Evolutionary conservation across 2,113 vertebrate species (phyloP).

Genomic region (Forbesichthys agassizii): DNA sequence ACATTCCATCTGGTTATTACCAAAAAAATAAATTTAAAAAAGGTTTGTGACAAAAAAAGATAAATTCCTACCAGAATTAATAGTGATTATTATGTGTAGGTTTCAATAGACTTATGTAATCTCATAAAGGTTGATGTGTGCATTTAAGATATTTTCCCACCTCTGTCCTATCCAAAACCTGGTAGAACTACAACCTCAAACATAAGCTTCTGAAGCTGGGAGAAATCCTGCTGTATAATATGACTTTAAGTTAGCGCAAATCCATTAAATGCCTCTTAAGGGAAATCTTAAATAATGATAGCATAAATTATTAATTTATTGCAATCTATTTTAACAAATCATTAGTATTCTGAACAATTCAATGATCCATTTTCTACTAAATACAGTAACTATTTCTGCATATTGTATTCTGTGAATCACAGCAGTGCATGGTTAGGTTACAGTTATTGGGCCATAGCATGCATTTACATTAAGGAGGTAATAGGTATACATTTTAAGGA

Average conservation of each 20-base stretch:
- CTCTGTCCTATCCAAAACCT: conserved; percentile 32
- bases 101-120: conserved; percentile 20
- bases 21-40: not conserved
- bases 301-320: too few species aligned
- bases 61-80: not conserved
- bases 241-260: conserved; percentile 11
- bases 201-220: conserved; percentile 57
- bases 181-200: not conserved
- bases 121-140: conserved; percentile 18
- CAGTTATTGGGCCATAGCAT: not conserved
- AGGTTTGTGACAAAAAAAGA: not conserved
- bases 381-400: not conserved
- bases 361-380: not conserved
- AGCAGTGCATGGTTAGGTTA: not conserved
- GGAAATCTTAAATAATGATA: not conserved
- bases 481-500: not conserved
- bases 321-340: too few species aligned
- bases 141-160: conserved; percentile 28
- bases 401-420: not conserved
- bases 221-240: conserved; percentile 41
- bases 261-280: not conserved
- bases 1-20: not conserved
- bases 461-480: not conserved
- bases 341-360: not conserved
- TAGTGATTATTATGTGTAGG: not conserved